phyloP scores from a whole-genome alignment of 2,797 vertebrate genomes.

The Aldrovandia affinis region DNA sequence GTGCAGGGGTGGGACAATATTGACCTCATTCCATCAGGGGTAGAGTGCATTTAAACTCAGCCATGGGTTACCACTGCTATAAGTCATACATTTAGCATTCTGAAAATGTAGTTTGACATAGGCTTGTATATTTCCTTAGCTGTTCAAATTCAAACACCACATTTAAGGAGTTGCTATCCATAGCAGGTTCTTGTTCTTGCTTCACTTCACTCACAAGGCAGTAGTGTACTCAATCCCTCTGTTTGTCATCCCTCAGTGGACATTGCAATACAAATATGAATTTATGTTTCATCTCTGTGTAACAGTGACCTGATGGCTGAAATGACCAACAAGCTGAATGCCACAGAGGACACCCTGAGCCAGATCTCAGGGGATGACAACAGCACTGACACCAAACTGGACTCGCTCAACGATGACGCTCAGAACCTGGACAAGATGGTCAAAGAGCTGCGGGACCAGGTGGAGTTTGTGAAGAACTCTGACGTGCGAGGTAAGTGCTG shows the following conservation, averaged over 20 bases:
- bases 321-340: constrained; percentile 79
- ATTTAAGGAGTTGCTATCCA: not conserved
- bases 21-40: not conserved
- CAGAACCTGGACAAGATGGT: constrained; percentile 81
- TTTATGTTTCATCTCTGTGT: constrained; percentile 42
- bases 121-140: not conserved
- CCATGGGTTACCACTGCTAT: not conserved
- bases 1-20: not conserved
- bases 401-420: constrained; percentile 74
- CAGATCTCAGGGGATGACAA: constrained; percentile 71
- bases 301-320: constrained; percentile 83
- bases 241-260: not conserved
- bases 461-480: constrained; percentile 95
- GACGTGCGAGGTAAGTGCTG: constrained; percentile 85
- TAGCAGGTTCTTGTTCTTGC: not conserved
- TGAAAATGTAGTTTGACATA: not conserved
- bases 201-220: not conserved
- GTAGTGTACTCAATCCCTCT: not conserved
- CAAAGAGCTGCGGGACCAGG: constrained; percentile 85
- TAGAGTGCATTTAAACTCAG: not conserved
- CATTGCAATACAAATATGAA: not conserved
- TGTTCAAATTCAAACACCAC: not conserved
- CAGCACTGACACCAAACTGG: constrained; percentile 71
- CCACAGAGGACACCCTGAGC: constrained; percentile 75
- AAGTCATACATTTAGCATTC: not conserved